Evolutionary conservation across 1,140 invertebrate genomes (phyloP), one percentile per base, ranked within the genome.

Genomic region (Listronotus bonariensis): DNA sequence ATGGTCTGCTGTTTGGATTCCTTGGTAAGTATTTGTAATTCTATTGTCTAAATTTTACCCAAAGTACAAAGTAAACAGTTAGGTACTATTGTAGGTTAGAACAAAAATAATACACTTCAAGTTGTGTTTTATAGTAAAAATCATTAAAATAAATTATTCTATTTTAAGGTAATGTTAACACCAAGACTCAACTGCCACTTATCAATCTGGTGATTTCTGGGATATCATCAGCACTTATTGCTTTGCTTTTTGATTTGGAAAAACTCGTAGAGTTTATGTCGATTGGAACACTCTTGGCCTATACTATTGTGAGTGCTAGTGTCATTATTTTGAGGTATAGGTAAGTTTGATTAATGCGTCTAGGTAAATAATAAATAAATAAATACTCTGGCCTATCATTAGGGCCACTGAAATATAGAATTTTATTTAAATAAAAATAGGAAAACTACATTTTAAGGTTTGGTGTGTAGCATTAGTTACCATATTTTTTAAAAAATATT

Each of bases 211-310:
- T 88, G 3, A 85, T 95, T 17, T 93, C 93, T 45, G 92, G 93
- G 0, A 67, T 91, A 1, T 74, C 89, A 11, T 89, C 92, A 40
- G 90, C 89, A 1, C 52, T 92, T 0, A 89, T 96, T 62, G 92
- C 95, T 7, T 76, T 96, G 4, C 75, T 96, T 15, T 92, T 97
- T 74, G 93, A 97, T 77, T 84, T 97, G 62, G 87, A 93, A 72
- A 93, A 93, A 68, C 82, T 97, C 12, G 93, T 97, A 0, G 95
- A 97, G 73, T 95, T 96, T 72, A 93, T 96, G 91, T 95, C 92
- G 0, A 96, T 96, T 69, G 94, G 94, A 0, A 96, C 93, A 0
- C 82, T 96, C 8, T 78, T 95, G 53, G 93, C 93, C 0, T 96
- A 96, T 74, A 95, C 92, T 6, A 93, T 96, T 32, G 93, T 96